Conservation (phyloP, 2,113 vertebrate genomes). For the Pteropus alecto region DNA sequence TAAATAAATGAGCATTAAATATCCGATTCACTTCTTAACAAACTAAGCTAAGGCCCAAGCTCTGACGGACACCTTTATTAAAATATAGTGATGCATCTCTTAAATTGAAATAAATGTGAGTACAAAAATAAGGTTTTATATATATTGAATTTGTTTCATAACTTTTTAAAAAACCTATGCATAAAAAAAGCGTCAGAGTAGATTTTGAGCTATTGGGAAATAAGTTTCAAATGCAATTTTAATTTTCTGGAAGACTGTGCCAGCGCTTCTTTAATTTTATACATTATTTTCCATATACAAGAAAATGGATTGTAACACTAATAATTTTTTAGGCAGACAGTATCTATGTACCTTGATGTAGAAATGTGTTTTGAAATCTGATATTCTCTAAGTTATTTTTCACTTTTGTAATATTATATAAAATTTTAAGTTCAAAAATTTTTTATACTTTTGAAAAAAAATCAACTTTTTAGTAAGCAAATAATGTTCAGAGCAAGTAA, state of each 20-base stretch:
- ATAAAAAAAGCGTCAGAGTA: constrained; percentile 16
- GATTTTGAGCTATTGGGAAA: constrained; percentile 14
- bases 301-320: not conserved
- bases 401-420: not conserved
- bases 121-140: not conserved
- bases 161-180: not conserved
- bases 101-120: not conserved
- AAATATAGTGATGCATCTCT: not conserved
- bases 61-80: not conserved
- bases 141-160: not conserved
- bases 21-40: not conserved
- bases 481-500: not conserved
- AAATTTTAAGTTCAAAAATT: not conserved
- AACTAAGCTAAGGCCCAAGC: not conserved
- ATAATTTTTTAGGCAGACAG: constrained; percentile 2
- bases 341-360: not conserved
- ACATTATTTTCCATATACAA: not conserved
- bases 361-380: not conserved
- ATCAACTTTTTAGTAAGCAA: not conserved
- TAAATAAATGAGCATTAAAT: constrained; percentile 10
- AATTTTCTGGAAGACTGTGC: not conserved
- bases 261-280: not conserved
- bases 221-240: not conserved
- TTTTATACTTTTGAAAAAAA: not conserved
- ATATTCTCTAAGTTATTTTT: constrained; percentile 10